Conservation (phyloP, 2,113 vertebrate genomes). For the Epinephelus fuscoguttatus region DNA sequence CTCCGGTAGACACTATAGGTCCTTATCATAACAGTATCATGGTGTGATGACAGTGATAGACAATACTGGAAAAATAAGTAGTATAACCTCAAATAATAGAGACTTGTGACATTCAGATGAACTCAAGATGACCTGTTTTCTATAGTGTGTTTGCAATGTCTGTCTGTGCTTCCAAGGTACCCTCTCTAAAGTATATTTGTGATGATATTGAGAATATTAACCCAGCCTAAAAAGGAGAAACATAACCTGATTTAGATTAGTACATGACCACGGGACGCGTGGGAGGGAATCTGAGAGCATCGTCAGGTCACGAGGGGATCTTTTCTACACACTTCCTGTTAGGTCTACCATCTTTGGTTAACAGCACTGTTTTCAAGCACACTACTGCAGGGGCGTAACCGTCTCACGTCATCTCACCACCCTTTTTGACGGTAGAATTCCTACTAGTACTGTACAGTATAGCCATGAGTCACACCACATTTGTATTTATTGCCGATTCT, state of each 20-base stretch:
- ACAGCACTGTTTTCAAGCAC: slow-evolving; percentile 81
- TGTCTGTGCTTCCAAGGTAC: slow-evolving; percentile 85
- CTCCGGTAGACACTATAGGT: slow-evolving; percentile 73
- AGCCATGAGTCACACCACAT: slow-evolving; percentile 71
- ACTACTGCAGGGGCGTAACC: slow-evolving; percentile 65
- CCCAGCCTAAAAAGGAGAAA: slow-evolving; percentile 69
- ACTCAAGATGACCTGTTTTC: slow-evolving; percentile 79
- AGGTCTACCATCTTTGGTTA: slow-evolving; percentile 66
- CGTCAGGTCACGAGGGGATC: slow-evolving; percentile 49
- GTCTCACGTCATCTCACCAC: slow-evolving; percentile 50
- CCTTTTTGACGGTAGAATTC: slow-evolving; percentile 39
- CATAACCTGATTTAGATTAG: slow-evolving; percentile 72
- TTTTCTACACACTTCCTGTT: slow-evolving; percentile 70
- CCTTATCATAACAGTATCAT: slow-evolving; percentile 75
- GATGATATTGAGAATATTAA: slow-evolving; percentile 71
- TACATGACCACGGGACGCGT: slow-evolving; percentile 40
- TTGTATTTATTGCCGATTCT: slow-evolving; percentile 71
- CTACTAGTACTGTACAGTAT: slow-evolving; percentile 76
- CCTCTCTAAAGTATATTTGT: slow-evolving; percentile 81
- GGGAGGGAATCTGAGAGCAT: slow-evolving; percentile 64
- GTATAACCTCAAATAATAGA: slow-evolving; percentile 79
- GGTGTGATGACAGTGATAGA: slow-evolving; percentile 78
- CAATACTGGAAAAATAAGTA: slow-evolving; percentile 76
- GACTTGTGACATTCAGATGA: slow-evolving; percentile 77
- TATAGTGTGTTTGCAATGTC: slow-evolving; percentile 79